Evolutionary conservation across 2,888 invertebrate species (phyloP).

Genomic region (Neelides folsomi): DNA sequence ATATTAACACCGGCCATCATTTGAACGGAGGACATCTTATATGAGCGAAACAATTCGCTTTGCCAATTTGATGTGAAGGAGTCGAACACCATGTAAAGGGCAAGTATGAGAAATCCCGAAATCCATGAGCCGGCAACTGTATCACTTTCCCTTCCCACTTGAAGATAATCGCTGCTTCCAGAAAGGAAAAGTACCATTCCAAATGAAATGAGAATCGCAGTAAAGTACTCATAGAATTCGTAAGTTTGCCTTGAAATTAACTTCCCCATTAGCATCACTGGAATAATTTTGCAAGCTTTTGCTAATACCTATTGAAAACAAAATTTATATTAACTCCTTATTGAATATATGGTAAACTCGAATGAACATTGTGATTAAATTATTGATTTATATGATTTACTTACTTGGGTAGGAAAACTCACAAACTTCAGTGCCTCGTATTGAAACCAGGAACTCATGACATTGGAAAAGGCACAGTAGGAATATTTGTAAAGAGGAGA

Average conservation of each 20-base stretch:
- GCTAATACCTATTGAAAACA: constrained; percentile 54
- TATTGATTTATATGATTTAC: not conserved
- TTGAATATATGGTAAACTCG: constrained; percentile 2
- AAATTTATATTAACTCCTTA: not conserved
- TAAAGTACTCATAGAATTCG: constrained; percentile 78
- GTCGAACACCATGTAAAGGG: constrained; percentile 85
- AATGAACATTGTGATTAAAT: not conserved
- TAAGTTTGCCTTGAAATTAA: constrained; percentile 74
- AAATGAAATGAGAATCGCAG: constrained; percentile 72
- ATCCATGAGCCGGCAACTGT: constrained; percentile 14
- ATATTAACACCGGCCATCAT: constrained; percentile 96
- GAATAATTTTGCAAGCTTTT: constrained; percentile 96
- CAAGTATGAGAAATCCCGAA: constrained; percentile 67
- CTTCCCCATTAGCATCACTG: constrained; percentile 97
- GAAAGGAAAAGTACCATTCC: constrained; percentile 90
- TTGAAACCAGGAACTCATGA: constrained; percentile 98
- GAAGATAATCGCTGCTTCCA: constrained; percentile 46
- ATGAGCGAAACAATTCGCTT: constrained; percentile 67
- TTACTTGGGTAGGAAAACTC: constrained; percentile 90
- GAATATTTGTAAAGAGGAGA: constrained; percentile 89
- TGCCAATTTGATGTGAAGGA: constrained; percentile 99
- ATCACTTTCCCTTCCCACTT: constrained; percentile 11
- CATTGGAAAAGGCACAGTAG: constrained; percentile 90
- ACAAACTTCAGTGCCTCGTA: constrained; percentile 98
- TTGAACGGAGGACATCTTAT: constrained; percentile 66